Evolutionary conservation across 2,888 invertebrate genomes (phyloP), one percentile per base, ranked within the genome.

Genomic region (Drosophila fungiperda): DNA sequence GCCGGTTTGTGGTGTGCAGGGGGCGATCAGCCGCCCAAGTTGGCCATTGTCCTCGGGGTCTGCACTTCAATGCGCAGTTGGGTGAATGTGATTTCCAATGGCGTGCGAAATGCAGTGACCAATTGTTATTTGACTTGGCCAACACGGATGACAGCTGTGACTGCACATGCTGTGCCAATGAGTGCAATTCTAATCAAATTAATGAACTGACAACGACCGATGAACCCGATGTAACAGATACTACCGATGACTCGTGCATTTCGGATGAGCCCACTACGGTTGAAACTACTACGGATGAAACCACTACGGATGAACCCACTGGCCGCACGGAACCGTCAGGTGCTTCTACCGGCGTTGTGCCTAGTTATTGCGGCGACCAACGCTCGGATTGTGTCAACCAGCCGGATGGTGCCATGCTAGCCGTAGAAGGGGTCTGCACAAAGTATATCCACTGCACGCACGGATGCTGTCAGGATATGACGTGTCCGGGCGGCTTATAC

Each of bases 41-140:
- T 20, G 73, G 85, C 5, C 64, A 65, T 42, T 91, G 91, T 40
- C 89, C 90, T 9, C 73, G 73, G 7, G 87, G 82, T 0, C 73
- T 89, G 3, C 76, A 85, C 35, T 91, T 90, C 32, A 91, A 91
- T 72, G 59, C 62, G 3, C 32, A 67, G 23, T 54, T 86, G 6
- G 72, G 83, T 5, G 87, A 87, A 55, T 91, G 91, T 49, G 91
- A 91, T 52, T 87, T 82, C 52, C 78, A 78, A 35, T 80, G 87
- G 69, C 80, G 85, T 23, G 88, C 83, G 20, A 71, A 66, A 15
- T 91, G 91, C 64, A 61, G 57, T 1, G 73, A 68, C 3, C 53
- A 70, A 0, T 60, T 59, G 4, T 20, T 73, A 8, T 83, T 82
- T 20, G 74, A 66, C 11, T 52, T n/a, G 8, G n/a, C 38, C 4